These are phyloP conservation scores for Aleiodes alternator DNA, from an alignment of 2,888 invertebrate species.

Conservation along the genomic window DNA sequence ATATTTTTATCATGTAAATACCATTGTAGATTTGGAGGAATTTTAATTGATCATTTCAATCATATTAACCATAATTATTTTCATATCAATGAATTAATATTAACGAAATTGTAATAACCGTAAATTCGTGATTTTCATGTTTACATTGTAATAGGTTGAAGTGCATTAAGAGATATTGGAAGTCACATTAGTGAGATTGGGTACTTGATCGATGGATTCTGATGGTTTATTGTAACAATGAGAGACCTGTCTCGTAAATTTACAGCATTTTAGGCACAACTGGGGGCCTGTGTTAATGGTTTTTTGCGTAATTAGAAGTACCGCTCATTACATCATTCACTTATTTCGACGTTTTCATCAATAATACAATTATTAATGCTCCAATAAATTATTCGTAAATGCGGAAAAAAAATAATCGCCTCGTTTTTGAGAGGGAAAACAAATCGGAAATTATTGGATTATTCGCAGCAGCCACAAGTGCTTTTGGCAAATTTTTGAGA, in stretches of 20 bases:
- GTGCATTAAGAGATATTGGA: conserved; percentile 39
- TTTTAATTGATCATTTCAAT: too few species aligned
- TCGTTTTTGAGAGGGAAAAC: too few species aligned
- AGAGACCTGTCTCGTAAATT: not conserved
- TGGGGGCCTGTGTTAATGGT: not conserved
- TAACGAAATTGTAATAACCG: not conserved
- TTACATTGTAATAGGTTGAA: conserved; percentile 13
- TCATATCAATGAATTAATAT: not conserved
- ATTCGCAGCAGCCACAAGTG: too few species aligned
- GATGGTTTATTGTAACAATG: conserved; percentile 26
- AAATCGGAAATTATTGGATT: too few species aligned
- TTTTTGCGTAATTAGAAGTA: conserved; percentile 1
- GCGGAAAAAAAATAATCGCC: too few species aligned
- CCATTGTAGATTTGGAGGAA: too few species aligned
- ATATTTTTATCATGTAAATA: too few species aligned
- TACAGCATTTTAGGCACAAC: not conserved
- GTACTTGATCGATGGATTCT: conserved; percentile 39
- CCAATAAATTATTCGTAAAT: too few species aligned
- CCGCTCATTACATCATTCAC: not conserved
- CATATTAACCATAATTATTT: not conserved
- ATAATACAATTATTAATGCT: not conserved
- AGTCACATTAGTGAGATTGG: conserved; percentile 44
- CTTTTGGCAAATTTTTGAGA: too few species aligned
- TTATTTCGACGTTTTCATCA: not conserved
- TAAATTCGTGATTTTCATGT: conserved; percentile 23